These are phyloP conservation scores for Ictalurus punctatus DNA, from an alignment of 2,113 vertebrate genomes.

Conservation along the genomic window DNA sequence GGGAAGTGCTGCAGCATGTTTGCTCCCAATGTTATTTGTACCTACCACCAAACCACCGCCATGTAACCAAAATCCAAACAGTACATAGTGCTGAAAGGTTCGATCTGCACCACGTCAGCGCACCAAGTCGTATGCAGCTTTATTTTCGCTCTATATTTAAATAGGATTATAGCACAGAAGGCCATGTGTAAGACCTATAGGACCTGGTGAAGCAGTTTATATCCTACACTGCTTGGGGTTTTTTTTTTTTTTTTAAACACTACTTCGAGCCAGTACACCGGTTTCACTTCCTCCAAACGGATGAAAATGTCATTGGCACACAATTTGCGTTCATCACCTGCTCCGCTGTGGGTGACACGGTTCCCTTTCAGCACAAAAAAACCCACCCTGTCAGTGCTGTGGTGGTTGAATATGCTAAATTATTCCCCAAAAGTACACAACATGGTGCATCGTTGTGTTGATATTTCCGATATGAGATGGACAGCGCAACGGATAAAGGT, in stretches of 20 bases:
- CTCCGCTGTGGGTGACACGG: background rate
- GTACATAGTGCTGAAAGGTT: too few relatives aligned
- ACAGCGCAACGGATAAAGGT: background rate
- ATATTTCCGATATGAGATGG: background rate
- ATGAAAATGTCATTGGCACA: background rate
- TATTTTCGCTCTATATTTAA: too few relatives aligned
- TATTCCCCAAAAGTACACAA: background rate
- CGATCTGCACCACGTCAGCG: too few relatives aligned
- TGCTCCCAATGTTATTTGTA: background rate
- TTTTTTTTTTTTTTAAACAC: background rate
- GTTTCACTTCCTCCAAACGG: conserved; percentile 13
- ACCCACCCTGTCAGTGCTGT: background rate
- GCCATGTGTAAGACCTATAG: too few relatives aligned
- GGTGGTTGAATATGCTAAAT: background rate
- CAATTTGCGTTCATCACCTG: background rate
- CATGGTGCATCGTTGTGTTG: too few relatives aligned
- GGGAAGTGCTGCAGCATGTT: background rate
- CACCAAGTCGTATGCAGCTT: too few relatives aligned
- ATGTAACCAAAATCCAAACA: background rate
- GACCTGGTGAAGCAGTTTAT: background rate
- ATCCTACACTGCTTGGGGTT: background rate
- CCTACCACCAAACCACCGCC: background rate
- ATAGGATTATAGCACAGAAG: background rate
- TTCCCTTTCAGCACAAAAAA: background rate
- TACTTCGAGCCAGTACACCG: background rate